These are phyloP conservation scores for Chrysina gloriosa DNA, from an alignment of 2,888 invertebrate genomes.

Conservation along the genomic window DNA sequence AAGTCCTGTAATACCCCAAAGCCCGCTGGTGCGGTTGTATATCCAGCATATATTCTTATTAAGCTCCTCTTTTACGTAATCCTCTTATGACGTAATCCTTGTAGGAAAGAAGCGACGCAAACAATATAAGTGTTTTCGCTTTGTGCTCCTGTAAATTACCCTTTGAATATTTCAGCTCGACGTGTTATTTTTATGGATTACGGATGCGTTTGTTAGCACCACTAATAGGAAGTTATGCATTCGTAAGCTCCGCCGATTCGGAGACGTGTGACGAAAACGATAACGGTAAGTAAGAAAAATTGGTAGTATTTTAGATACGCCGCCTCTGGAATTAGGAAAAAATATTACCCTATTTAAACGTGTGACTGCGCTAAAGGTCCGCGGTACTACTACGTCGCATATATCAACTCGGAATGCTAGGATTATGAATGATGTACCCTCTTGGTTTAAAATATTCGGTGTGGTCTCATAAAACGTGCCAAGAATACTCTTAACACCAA, in stretches of 20 bases:
- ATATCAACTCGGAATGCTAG: not conserved
- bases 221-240: slow-evolving; percentile 15
- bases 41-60: slow-evolving; percentile 24
- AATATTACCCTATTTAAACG: slow-evolving; percentile 10
- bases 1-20: slow-evolving; percentile 18
- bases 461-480: not conserved
- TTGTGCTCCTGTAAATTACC: slow-evolving; percentile 18
- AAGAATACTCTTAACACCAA: no score
- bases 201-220: slow-evolving; percentile 5
- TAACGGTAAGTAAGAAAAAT: slow-evolving; percentile 12
- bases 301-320: slow-evolving; percentile 7
- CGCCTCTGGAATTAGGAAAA: slow-evolving; percentile 3
- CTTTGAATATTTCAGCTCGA: slow-evolving; percentile 22
- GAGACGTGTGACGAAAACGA: slow-evolving; percentile 12
- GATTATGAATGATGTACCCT: slow-evolving; percentile 1
- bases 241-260: not conserved
- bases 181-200: slow-evolving; percentile 21
- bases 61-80: slow-evolving; percentile 34
- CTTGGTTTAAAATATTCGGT: not conserved
- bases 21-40: not conserved
- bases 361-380: not conserved
- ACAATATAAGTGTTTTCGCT: slow-evolving; percentile 17
- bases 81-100: slow-evolving; percentile 32
- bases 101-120: slow-evolving; percentile 28
- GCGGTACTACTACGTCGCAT: not conserved